A percentile compares a stretch with the other conserved stretches of the same genome.
Conservation (phyloP, 2,797 vertebrate species). For the Heteromormyrus szaboi region DNA sequence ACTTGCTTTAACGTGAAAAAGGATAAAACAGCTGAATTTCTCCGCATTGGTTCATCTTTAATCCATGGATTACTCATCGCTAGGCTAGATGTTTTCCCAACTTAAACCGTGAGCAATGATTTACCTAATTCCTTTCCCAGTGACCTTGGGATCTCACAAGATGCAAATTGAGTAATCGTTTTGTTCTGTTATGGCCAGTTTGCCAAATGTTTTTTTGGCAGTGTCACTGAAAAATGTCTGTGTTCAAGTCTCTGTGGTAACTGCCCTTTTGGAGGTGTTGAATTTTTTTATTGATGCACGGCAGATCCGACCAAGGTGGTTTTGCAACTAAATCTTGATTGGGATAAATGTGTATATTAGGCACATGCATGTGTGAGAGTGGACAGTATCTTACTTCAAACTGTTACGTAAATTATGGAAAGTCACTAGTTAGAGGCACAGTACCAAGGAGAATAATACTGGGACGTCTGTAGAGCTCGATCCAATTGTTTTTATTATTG, state of each 20-base stretch:
- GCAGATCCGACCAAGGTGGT: not conserved
- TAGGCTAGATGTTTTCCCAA: conserved; percentile 2
- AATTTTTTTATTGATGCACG: not conserved
- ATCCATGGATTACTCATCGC: not conserved
- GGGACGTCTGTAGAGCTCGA: not conserved
- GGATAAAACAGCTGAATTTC: not conserved
- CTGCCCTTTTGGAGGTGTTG: not conserved
- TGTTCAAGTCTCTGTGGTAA: not conserved
- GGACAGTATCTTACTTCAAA: not conserved
- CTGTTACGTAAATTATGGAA: not conserved
- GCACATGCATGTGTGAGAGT: not conserved
- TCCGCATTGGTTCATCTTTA: conserved; percentile 1
- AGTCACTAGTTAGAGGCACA: not conserved
- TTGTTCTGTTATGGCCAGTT: not conserved
- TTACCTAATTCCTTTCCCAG: conserved; percentile 1
- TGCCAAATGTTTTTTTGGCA: not conserved
- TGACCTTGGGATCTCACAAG: not conserved
- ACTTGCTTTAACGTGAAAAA: not conserved
- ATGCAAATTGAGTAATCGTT: conserved; percentile 9
- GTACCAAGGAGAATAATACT: not conserved
- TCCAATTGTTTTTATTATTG: not conserved
- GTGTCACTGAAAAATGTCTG: not conserved
- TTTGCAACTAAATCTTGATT: not conserved
- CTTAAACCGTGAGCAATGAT: conserved; percentile 5
- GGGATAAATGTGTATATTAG: not conserved